Percentiles rank a stretch among this genome's conserved stretches.
Evolutionary conservation across 2,113 vertebrate genomes (phyloP).

Genomic region (human (Homo sapiens)): DNA sequence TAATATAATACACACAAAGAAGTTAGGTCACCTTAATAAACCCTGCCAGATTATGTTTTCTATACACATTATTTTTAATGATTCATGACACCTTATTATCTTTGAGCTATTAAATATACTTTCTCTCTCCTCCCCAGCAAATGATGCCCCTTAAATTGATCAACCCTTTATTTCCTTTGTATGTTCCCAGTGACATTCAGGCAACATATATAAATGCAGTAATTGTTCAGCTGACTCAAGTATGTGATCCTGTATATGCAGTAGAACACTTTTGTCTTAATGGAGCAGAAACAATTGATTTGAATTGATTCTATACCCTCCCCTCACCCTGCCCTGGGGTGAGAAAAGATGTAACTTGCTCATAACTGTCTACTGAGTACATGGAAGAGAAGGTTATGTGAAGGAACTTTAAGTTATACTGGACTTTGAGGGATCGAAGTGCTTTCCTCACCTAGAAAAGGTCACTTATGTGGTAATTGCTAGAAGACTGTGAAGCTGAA

Average conservation of each 20-base stretch:
- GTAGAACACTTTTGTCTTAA: background rate
- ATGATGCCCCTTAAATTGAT: background rate
- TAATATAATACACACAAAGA: background rate
- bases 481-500: background rate
- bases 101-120: background rate
- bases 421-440: background rate
- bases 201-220: background rate
- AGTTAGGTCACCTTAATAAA: background rate
- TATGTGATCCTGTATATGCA: background rate
- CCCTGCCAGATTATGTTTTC: background rate
- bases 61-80: background rate
- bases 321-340: rapidly evolving
- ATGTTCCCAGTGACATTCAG: background rate
- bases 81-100: background rate
- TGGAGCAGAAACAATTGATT: background rate
- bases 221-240: background rate
- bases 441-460: background rate
- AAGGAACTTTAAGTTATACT: background rate
- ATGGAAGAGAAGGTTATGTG: background rate
- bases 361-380: background rate
- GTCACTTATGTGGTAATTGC: background rate
- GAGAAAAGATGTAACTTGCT: background rate
- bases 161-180: background rate
- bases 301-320: background rate
- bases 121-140: background rate